These are phyloP conservation scores for Melanostigma gelatinosum DNA, from an alignment of 2,113 vertebrate genomes.

Conservation along the genomic window DNA sequence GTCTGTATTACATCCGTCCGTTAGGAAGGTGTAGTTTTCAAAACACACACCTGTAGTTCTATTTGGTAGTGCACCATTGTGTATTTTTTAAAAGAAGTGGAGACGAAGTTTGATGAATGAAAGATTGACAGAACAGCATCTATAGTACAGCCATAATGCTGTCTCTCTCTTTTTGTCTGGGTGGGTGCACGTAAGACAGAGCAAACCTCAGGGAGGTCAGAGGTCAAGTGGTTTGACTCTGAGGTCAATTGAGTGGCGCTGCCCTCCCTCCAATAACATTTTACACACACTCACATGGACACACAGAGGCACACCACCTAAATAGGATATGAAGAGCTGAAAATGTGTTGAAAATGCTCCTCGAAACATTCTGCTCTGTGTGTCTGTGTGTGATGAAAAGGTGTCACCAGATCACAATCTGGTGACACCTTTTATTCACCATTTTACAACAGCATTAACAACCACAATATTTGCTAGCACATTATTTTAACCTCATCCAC, in stretches of 20 bases:
- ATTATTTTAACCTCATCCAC: neutral
- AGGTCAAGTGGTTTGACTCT: constrained; percentile 85
- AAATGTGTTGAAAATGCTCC: constrained; percentile 68
- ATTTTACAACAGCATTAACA: neutral
- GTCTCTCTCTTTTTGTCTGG: constrained; percentile 16
- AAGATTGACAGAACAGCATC: neutral
- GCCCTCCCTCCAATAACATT: constrained; percentile 71
- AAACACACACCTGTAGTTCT: neutral
- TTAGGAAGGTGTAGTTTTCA: too few species aligned
- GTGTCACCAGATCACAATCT: neutral
- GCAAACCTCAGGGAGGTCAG: constrained; percentile 62
- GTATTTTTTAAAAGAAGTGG: neutral
- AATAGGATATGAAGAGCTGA: constrained; percentile 79
- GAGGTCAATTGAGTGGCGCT: constrained; percentile 83
- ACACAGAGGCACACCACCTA: constrained; percentile 55
- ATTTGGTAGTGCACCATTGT: neutral
- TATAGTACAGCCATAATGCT: neutral
- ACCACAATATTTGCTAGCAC: neutral
- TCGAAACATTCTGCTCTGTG: constrained; percentile 47
- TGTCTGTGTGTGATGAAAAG: neutral
- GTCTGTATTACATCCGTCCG: neutral
- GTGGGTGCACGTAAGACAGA: constrained; percentile 51
- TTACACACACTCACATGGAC: constrained; percentile 42
- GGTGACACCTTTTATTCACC: neutral
- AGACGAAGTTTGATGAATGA: neutral